A percentile compares a stretch with the other conserved stretches of the same genome.
Conservation (phyloP, 2,113 vertebrate species). For the Hemichromis elongatus region DNA sequence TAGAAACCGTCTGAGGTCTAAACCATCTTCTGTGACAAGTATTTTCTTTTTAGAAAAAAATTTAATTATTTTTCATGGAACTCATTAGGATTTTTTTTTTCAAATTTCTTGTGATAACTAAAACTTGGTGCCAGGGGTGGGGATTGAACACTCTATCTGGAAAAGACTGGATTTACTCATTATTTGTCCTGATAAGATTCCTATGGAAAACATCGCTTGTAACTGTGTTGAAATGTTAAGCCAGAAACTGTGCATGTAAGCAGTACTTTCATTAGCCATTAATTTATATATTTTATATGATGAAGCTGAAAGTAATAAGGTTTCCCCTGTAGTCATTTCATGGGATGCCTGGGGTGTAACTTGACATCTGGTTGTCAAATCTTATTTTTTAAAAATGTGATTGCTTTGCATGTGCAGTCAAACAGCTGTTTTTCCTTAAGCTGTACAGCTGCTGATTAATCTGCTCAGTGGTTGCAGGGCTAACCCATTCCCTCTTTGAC, state of each 20-base stretch:
- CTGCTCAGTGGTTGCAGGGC: background rate
- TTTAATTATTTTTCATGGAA: background rate
- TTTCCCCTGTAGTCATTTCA: background rate
- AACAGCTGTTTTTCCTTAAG: background rate
- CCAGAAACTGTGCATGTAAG: background rate
- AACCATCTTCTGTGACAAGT: background rate
- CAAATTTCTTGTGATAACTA: rapidly evolving
- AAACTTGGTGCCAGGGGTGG: background rate
- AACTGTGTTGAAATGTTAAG: background rate
- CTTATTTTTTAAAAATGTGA: background rate
- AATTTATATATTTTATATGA: background rate
- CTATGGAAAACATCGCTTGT: background rate
- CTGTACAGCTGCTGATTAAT: background rate
- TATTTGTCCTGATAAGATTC: background rate
- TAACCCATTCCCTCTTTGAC: background rate
- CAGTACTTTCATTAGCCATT: background rate
- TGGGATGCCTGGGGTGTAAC: background rate
- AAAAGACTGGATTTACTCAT: background rate
- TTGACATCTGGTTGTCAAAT: background rate
- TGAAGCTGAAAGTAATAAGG: background rate
- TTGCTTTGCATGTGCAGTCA: background rate
- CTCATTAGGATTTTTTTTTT: rapidly evolving
- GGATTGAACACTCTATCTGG: background rate
- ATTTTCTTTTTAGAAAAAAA: background rate
- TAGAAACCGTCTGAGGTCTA: background rate